Percentiles rank a stretch among this genome's conserved stretches.
Evolutionary conservation across 1,140 invertebrate genomes (phyloP).

Genomic region (Heliconius eleuchia): DNA sequence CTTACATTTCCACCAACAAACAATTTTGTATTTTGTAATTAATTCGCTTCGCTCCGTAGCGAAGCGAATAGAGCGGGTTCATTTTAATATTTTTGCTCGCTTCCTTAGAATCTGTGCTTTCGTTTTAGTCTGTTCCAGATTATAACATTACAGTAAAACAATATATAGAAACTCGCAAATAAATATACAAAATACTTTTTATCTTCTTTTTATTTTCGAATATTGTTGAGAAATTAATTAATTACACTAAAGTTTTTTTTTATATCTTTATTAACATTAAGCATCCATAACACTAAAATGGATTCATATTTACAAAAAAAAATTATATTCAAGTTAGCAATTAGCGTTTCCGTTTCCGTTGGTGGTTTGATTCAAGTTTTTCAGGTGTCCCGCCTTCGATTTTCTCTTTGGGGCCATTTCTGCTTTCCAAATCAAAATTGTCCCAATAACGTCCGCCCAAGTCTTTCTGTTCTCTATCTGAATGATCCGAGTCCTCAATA

Average conservation of each 20-base stretch:
- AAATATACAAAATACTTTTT: too few relatives aligned
- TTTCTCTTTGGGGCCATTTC: constrained; percentile 20
- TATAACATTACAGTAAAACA: too few relatives aligned
- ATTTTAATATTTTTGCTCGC: too few relatives aligned
- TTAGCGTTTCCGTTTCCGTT: constrained; percentile 28
- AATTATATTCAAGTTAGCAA: neutral
- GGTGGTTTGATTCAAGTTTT: constrained; percentile 17
- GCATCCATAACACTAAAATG: constrained; percentile 4
- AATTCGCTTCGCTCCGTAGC: too few relatives aligned
- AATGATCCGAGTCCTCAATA: constrained; percentile 17
- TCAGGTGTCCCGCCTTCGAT: constrained; percentile 29
- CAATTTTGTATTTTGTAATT: too few relatives aligned
- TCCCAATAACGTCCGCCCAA: constrained; percentile 52
- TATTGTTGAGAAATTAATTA: too few relatives aligned
- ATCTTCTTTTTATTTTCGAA: too few relatives aligned
- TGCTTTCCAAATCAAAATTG: constrained; percentile 45
- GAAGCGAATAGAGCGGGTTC: too few relatives aligned
- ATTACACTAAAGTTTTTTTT: neutral
- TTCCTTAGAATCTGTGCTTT: too few relatives aligned
- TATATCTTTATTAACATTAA: neutral
- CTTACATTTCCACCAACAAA: too few relatives aligned
- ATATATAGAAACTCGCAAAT: too few relatives aligned
- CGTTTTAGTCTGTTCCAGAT: too few relatives aligned
- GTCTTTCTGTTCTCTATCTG: constrained; percentile 27
- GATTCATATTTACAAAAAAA: constrained; percentile 34